phyloP scores from a whole-genome alignment of 1,140 invertebrate genomes.

The Polypedilum pembai region DNA sequence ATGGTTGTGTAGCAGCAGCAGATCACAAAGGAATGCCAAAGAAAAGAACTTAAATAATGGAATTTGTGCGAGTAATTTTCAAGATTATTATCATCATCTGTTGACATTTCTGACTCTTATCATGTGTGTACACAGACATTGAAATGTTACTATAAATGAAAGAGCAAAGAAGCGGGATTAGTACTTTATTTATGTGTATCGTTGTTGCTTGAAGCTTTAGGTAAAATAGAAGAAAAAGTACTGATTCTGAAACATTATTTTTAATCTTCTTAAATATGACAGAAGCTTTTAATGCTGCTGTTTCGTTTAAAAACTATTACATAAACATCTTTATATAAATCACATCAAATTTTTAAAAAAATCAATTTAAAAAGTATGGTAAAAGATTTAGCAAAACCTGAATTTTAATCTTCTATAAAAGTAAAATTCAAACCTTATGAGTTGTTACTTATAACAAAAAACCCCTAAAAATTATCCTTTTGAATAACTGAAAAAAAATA shows the following conservation, averaged over 20 bases:
- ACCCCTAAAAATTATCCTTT: no score
- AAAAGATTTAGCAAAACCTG: no score
- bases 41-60: not conserved
- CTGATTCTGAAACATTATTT: not conserved
- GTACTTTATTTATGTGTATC: no score
- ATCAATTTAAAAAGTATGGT: no score
- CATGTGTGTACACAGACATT: slow-evolving; percentile 11
- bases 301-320: not conserved
- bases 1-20: no score
- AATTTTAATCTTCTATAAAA: no score
- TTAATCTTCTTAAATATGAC: slow-evolving; percentile 6
- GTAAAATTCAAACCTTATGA: no score
- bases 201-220: not conserved
- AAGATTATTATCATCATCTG: slow-evolving; percentile 1
- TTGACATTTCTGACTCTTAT: slow-evolving; percentile 18
- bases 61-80: not conserved
- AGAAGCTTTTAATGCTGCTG: not conserved
- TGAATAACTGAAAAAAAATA: no score
- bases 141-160: not conserved
- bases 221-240: not conserved
- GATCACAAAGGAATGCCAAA: not conserved
- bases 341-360: no score
- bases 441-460: no score
- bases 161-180: no score
- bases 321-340: no score